phyloP scores from a whole-genome alignment of 2,888 invertebrate genomes.

The Drosophila atroscutellata region DNA sequence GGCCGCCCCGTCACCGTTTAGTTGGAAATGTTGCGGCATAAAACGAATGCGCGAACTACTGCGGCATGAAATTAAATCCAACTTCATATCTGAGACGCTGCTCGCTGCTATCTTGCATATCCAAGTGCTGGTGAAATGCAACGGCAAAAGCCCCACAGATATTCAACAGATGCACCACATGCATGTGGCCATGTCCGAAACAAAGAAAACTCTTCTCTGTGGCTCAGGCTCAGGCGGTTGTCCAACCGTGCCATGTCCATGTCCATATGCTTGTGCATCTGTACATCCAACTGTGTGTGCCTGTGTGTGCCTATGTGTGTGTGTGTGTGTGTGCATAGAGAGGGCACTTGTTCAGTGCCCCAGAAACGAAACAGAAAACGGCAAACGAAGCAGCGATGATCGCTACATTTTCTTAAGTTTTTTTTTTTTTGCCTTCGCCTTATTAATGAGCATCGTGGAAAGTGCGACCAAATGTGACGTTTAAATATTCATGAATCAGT shows the following conservation, averaged over 20 bases:
- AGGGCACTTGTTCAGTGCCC: slow-evolving; percentile 80
- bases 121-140: slow-evolving; percentile 75
- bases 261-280: slow-evolving; percentile 15
- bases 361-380: slow-evolving; percentile 58
- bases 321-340: slow-evolving; percentile 64
- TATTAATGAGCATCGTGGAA: slow-evolving; percentile 83
- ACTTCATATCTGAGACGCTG: slow-evolving; percentile 66
- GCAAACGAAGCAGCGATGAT: slow-evolving; percentile 66
- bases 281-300: slow-evolving; percentile 4
- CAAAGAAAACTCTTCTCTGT: slow-evolving; percentile 75
- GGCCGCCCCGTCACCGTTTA: slow-evolving; percentile 58
- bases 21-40: slow-evolving; percentile 70
- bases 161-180: slow-evolving; percentile 73
- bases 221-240: slow-evolving; percentile 60
- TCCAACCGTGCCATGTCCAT: slow-evolving; percentile 75
- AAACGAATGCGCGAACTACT: slow-evolving; percentile 81
- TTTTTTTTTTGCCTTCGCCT: slow-evolving; percentile 59
- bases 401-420: slow-evolving; percentile 72
- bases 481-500: slow-evolving; percentile 84
- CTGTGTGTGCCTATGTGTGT: slow-evolving; percentile 10
- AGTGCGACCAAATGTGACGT: slow-evolving; percentile 84
- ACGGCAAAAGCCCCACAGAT: slow-evolving; percentile 54
- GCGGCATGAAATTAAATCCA: slow-evolving; percentile 84
- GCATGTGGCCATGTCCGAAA: slow-evolving; percentile 75
- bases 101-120: slow-evolving; percentile 75